Percentiles rank a stretch among this genome's conserved stretches.
These are phyloP conservation scores for Strigamia transsilvanica DNA, from an alignment of 2,888 invertebrate species.

Conservation along the genomic window DNA sequence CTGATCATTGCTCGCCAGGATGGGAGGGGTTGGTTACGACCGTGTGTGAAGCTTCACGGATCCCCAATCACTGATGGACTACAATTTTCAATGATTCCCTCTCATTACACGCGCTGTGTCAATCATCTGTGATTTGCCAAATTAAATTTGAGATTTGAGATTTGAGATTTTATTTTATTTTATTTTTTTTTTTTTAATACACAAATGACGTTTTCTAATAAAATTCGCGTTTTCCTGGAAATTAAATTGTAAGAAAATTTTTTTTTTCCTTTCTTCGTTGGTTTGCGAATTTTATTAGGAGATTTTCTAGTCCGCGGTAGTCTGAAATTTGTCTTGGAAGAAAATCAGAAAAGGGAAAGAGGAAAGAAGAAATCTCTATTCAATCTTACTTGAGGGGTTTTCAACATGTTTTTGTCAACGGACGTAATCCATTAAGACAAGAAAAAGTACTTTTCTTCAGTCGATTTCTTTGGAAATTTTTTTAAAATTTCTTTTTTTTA, in stretches of 20 bases:
- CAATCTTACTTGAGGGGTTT: slow-evolving; percentile 40
- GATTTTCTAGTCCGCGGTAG: not conserved
- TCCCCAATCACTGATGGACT: slow-evolving; percentile 34
- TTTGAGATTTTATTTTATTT: not conserved
- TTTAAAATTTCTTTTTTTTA: not conserved
- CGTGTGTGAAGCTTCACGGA: slow-evolving; percentile 33
- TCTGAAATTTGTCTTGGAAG: not conserved
- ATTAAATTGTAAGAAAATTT: not conserved
- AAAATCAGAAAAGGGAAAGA: not conserved
- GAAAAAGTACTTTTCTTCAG: slow-evolving; percentile 45
- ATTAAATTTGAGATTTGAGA: slow-evolving; percentile 6
- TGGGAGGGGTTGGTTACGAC: not conserved
- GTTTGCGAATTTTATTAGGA: not conserved
- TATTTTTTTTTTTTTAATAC: no score
- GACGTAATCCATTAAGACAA: slow-evolving; percentile 45
- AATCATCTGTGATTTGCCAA: not conserved
- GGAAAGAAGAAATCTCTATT: not conserved
- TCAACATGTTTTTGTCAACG: slow-evolving; percentile 44
- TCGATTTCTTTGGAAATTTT: not conserved
- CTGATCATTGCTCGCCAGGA: slow-evolving; percentile 40
- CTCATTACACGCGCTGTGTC: slow-evolving; percentile 6
- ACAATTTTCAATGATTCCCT: slow-evolving; percentile 27
- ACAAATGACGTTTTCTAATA: not conserved
- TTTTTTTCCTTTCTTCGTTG: not conserved
- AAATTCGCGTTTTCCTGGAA: not conserved